A percentile compares a stretch with the other conserved stretches of the same genome.
Conservation (phyloP, 2,797 vertebrate species). For the Sebastes vulpes region DNA sequence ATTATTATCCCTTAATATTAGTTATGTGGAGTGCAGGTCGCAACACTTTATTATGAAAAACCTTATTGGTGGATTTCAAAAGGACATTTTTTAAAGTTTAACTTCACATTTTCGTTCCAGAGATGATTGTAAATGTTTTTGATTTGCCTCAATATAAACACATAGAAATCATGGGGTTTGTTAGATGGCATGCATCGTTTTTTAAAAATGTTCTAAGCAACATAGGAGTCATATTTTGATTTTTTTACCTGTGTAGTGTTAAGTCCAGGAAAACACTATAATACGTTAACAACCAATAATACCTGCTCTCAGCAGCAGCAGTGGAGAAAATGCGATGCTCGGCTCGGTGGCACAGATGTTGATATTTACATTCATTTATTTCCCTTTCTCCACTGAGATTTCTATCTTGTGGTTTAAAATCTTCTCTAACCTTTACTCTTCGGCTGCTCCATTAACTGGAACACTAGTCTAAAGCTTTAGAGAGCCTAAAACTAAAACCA, state of each 20-base stretch:
- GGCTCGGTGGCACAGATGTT: background rate
- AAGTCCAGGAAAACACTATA: background rate
- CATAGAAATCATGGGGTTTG: background rate
- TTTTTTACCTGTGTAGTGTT: background rate
- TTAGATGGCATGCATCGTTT: background rate
- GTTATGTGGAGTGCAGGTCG: background rate
- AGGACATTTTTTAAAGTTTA: background rate
- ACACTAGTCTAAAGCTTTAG: background rate
- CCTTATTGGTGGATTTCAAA: background rate
- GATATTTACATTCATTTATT: background rate
- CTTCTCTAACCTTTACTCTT: background rate
- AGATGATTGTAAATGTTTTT: background rate
- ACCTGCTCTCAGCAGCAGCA: background rate
- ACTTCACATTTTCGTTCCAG: background rate
- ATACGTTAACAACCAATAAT: background rate
- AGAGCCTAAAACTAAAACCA: background rate
- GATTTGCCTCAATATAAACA: background rate
- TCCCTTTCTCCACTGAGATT: background rate
- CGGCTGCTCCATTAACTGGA: slow-evolving; percentile 11
- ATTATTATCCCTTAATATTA: background rate
- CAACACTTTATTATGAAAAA: background rate
- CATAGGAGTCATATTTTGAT: background rate
- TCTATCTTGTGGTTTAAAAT: background rate
- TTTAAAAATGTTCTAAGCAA: background rate
- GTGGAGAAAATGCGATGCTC: background rate